Conservation (phyloP, 2,888 invertebrate species). For the Cancer borealis region DNA sequence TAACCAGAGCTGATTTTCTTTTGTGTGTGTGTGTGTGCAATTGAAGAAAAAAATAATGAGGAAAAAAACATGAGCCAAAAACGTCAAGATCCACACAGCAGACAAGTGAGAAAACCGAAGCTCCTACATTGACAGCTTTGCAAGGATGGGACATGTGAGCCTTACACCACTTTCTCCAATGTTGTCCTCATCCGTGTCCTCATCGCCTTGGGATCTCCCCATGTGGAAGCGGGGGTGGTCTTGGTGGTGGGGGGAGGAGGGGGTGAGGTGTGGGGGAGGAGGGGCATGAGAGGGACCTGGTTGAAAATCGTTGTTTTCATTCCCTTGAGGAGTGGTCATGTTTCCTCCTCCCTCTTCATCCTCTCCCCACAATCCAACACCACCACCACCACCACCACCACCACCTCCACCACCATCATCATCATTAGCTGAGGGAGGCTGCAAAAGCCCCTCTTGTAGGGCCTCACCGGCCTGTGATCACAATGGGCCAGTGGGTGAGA, state of each 20-base stretch:
- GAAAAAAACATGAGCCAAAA: slow-evolving; percentile 27
- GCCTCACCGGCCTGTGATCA: slow-evolving; percentile 64
- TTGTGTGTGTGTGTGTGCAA: slow-evolving; percentile 37
- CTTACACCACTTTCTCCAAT: slow-evolving; percentile 62
- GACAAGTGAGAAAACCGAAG: slow-evolving; percentile 57
- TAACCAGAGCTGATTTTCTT: not conserved
- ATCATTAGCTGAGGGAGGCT: slow-evolving; percentile 64
- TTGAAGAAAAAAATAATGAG: slow-evolving; percentile 19
- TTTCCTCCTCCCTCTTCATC: slow-evolving; percentile 51
- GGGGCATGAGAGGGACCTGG: slow-evolving; percentile 71
- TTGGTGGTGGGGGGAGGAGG: slow-evolving; percentile 64
- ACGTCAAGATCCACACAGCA: slow-evolving; percentile 55
- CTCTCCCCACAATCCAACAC: slow-evolving; percentile 28
- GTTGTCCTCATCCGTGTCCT: slow-evolving; percentile 68
- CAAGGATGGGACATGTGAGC: slow-evolving; percentile 30
- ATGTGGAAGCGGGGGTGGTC: slow-evolving; percentile 58
- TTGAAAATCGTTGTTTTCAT: slow-evolving; percentile 50
- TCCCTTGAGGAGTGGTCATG: slow-evolving; percentile 33
- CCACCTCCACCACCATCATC: slow-evolving; percentile 48
- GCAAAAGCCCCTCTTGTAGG: slow-evolving; percentile 50
- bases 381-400: slow-evolving; percentile 21
- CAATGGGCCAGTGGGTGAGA: slow-evolving; percentile 45
- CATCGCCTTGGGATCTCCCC: slow-evolving; percentile 65
- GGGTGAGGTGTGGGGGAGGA: slow-evolving; percentile 72
- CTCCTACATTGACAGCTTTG: slow-evolving; percentile 33